Conservation (phyloP, 2,888 invertebrate genomes). For the Sympetrum striolatum region DNA sequence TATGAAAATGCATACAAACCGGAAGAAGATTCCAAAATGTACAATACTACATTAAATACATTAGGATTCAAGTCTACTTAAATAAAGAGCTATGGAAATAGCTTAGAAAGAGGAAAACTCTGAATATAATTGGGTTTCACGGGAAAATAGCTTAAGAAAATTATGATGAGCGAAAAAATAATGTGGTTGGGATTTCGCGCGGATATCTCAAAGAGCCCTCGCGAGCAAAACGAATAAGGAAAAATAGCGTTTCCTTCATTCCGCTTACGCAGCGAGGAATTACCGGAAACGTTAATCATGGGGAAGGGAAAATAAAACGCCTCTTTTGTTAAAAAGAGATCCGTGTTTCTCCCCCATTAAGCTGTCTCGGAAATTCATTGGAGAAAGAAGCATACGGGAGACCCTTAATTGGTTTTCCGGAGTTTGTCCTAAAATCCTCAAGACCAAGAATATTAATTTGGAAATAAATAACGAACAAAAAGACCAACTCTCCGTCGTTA, state of each 20-base stretch:
- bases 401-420: neutral
- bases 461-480: neutral
- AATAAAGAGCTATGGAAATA: neutral
- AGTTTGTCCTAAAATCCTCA: neutral
- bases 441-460: neutral
- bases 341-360: neutral
- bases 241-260: neutral
- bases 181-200: neutral
- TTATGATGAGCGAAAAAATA: neutral
- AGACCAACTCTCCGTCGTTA: neutral
- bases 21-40: too few relatives aligned
- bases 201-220: neutral
- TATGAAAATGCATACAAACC: too few relatives aligned
- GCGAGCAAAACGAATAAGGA: neutral
- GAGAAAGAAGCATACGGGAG: neutral
- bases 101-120: neutral
- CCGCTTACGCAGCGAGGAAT: neutral
- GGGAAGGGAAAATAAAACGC: neutral
- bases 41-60: too few relatives aligned
- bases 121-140: neutral
- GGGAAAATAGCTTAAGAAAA: neutral
- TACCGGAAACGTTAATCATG: conserved; percentile 4
- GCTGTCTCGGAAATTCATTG: neutral
- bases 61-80: neutral
- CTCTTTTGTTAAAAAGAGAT: neutral